Base-by-base conservation (phyloP, 2,797 vertebrate genomes). In the Schizopygopsis pylzovi region DNA sequence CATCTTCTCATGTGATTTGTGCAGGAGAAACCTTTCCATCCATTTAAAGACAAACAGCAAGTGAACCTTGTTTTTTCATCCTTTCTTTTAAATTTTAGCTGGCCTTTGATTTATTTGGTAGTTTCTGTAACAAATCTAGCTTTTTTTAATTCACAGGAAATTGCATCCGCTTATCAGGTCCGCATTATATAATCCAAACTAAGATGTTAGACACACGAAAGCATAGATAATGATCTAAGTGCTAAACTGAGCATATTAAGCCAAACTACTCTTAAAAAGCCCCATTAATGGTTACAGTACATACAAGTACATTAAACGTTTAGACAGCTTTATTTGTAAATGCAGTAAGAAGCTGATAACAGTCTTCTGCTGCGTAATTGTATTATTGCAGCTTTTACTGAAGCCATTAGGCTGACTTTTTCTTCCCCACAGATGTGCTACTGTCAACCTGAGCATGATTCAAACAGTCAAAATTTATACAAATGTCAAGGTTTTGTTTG, bases 211-310 rank as follows among this genome's bases (percentile, higher is more conserved):
- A 67, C 76, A 83, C 39, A 67, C 79, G 81, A 84, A 84, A 49
- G 45, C 59, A 11, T 33, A 85, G 83, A 80, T 87, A 85, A 89
- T 85, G 83, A 33, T 80, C 45, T 82, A 87, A 83, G 71, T 89
- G 56, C 82, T 85, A 81, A 82, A 80, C 43, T 78, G 47, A 71
- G 81, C 56, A 82, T 75, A 63, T 82, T 87, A 83, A 81, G 77
- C 13, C 28, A 73, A 82, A 82, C 79, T 82, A 79, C 39, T 68
- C 49, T 52, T 82, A 84, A 89, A 80, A 87, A 68, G 67, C 81
- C 78, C 79, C 71, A 84, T 81, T 89, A 87, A 72, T 4, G 4
- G 22, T 41, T 73, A 80, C 72, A 85, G 83, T 71, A 78, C 75
- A 79, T 84, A 56, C 37, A 77, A 54, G 72, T 59, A 86, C 81